Evolutionary conservation across 1,140 invertebrate genomes (phyloP).

Genomic region (Drosophila mayri): DNA sequence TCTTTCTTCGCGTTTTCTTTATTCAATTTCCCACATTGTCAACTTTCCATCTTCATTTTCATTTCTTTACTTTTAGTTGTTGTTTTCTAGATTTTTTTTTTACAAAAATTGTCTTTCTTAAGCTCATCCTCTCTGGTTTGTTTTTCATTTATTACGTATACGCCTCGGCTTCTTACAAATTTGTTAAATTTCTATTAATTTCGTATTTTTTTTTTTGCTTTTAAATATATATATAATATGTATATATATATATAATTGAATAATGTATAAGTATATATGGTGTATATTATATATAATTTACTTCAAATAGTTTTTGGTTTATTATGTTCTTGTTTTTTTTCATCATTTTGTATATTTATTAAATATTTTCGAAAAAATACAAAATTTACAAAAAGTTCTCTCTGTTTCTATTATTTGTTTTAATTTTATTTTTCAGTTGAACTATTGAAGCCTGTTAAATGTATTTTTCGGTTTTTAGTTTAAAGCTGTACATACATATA

Average conservation of each 20-base stretch:
- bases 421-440: slow-evolving; percentile 17
- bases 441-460: slow-evolving; percentile 51
- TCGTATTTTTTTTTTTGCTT: slow-evolving; percentile 18
- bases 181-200: slow-evolving; percentile 37
- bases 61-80: neutral
- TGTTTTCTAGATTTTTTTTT: neutral
- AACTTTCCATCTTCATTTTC: neutral
- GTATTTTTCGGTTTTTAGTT: slow-evolving; percentile 27
- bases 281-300: slow-evolving; percentile 35
- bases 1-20: slow-evolving; percentile 32
- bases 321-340: slow-evolving; percentile 1
- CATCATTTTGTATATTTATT: slow-evolving; percentile 20
- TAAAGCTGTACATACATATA: slow-evolving; percentile 43
- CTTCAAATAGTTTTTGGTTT: slow-evolving; percentile 23
- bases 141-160: slow-evolving; percentile 34
- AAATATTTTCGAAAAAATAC: slow-evolving; percentile 57
- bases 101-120: slow-evolving; percentile 42
- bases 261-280: slow-evolving; percentile 32
- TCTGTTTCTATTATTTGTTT: neutral
- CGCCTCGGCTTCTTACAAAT: slow-evolving; percentile 36
- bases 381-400: slow-evolving; percentile 50
- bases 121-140: slow-evolving; percentile 24
- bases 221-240: slow-evolving; percentile 16
- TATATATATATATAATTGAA: slow-evolving; percentile 33
- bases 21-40: slow-evolving; percentile 34